Evolutionary conservation across 2,113 vertebrate genomes (phyloP).

Genomic region (Lepus americanus): DNA sequence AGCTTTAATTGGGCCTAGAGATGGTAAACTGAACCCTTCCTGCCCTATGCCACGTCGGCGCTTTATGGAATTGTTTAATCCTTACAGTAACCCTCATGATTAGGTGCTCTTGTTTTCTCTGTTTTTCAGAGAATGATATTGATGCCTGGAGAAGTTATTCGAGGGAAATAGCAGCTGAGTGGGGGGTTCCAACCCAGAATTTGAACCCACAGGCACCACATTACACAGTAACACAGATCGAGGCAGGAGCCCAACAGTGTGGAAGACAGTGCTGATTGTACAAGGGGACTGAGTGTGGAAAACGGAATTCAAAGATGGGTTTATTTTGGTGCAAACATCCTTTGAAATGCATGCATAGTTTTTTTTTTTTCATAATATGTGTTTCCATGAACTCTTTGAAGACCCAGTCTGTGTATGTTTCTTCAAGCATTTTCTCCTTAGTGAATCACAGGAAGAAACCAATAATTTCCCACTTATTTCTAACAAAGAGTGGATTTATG

Average conservation of each 20-base stretch:
- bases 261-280: not conserved
- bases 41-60: accelerated
- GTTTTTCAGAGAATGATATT: not conserved
- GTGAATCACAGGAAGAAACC: not conserved
- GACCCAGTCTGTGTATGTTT: too few relatives aligned
- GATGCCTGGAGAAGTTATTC: not conserved
- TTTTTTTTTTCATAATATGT: too few relatives aligned
- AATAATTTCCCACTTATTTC: not conserved
- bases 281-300: too few relatives aligned
- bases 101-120: not conserved
- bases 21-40: not conserved
- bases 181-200: not conserved
- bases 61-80: not conserved
- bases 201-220: not conserved
- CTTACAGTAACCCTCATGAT: too few relatives aligned
- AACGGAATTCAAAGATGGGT: too few relatives aligned
- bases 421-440: not conserved
- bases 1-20: not conserved
- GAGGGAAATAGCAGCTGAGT: not conserved
- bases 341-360: too few relatives aligned
- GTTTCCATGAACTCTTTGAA: too few relatives aligned
- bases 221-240: not conserved
- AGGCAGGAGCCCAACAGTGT: too few relatives aligned
- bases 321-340: too few relatives aligned
- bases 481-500: not conserved